Base-by-base conservation (phyloP, 2,113 vertebrate species). In the Eubucco bourcierii region DNA sequence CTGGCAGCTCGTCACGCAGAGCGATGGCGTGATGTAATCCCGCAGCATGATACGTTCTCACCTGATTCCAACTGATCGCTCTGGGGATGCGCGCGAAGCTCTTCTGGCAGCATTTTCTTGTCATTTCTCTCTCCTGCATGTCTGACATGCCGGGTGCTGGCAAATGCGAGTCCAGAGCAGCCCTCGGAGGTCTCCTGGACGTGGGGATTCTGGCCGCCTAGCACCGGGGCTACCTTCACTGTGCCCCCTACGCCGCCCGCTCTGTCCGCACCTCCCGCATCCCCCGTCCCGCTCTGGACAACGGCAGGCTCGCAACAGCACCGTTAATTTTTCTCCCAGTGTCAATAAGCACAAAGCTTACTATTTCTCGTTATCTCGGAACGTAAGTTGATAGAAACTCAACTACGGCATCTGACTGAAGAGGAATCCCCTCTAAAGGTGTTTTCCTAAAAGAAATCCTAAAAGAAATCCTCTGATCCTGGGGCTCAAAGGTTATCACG, bases 21-120 rank as follows among this genome's bases (percentile, higher is more conserved):
- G 34, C 2, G 41, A 14, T 3, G 11, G 68, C 50, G 80, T 67
- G 89, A 78, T 81, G 89, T 44, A 65, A 84, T 65, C 76, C 91
- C 81, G 44, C 71, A n/a, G 56, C 44, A 3, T 46, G 84, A 76
- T 84, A 61, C 9, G 65, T 59, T 59, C 81, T 92, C 95, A 82
- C 95, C 95, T 89, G 93, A 23, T 71, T 87, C 94, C 94, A 76
- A 46, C 75, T 44, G 84, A 81, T 90, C 31, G 1, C 58, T 78
- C 47, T 20, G 24, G 24, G 87, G 84, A 52, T 7, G 78, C 78
- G 7, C 50, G 11, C 13, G 50, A n/a, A 78, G 78, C 90, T 73
- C 53, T 84, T 61, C 80, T 80, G 90, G 84, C 87, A 59, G 81
- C 46, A 1, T 25, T 52, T 46, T 31, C 93, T 28, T 10, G 93